A percentile compares a stretch with the other conserved stretches of the same genome.
phyloP scores from a whole-genome alignment of 2,797 vertebrate genomes.

The Chrosomus eos region DNA sequence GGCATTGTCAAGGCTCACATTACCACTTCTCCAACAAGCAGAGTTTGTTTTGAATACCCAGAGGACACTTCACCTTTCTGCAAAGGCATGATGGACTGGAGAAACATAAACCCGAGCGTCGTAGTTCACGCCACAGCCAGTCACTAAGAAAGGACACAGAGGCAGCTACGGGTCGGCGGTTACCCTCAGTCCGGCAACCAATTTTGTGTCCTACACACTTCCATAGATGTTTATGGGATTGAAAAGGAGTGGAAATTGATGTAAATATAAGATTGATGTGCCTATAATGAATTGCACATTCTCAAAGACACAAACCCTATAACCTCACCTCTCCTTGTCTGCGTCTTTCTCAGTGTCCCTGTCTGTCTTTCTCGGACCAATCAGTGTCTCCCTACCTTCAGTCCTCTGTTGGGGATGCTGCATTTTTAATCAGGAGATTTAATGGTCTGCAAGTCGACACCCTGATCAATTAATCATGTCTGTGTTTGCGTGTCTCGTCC shows the following conservation, averaged over 20 bases:
- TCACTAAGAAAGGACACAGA: constrained; percentile 37
- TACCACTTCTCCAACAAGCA: constrained; percentile 77
- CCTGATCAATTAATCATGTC: constrained; percentile 83
- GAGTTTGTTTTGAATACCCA: constrained; percentile 80
- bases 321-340: constrained; percentile 4
- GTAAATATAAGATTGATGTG: background rate
- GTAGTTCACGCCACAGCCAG: constrained; percentile 63
- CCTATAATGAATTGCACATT: background rate
- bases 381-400: constrained; percentile 70
- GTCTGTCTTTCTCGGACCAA: constrained; percentile 53
- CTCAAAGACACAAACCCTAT: constrained; percentile 24
- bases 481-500: constrained; percentile 71
- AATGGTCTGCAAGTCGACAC: constrained; percentile 81
- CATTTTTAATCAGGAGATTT: constrained; percentile 83
- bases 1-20: constrained; percentile 73
- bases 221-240: background rate
- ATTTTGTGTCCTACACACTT: background rate
- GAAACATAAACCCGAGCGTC: constrained; percentile 50
- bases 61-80: constrained; percentile 76
- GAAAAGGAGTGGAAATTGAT: background rate
- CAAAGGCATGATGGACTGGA: constrained; percentile 63
- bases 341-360: constrained; percentile 26
- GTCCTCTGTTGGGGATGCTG: constrained; percentile 73
- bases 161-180: background rate
- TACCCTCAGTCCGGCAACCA: background rate